These are phyloP conservation scores for Myzus persicae DNA, from an alignment of 1,140 invertebrate genomes.

Conservation along the genomic window DNA sequence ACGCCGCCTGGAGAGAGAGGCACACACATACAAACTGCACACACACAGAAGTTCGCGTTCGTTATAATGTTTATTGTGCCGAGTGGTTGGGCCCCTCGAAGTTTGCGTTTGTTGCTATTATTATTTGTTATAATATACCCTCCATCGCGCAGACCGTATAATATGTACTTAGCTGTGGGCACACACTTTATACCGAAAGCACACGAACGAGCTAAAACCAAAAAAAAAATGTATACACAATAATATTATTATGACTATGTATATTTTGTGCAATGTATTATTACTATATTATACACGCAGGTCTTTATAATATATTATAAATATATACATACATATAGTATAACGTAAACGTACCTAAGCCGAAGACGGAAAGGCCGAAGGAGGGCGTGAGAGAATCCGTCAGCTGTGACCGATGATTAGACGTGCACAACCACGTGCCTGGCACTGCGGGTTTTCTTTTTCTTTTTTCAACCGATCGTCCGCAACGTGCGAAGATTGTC, in stretches of 20 bases:
- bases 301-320: not conserved
- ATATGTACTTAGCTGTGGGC: not conserved
- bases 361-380: not conserved
- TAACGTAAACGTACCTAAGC: not conserved
- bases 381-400: slow-evolving; percentile 48
- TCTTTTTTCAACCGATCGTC: not conserved
- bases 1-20: not conserved
- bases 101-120: slow-evolving; percentile 18
- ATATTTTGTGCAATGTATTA: not conserved
- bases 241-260: no score
- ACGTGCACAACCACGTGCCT: slow-evolving; percentile 49
- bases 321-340: not conserved
- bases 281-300: not conserved
- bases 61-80: slow-evolving; percentile 15
- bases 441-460: slow-evolving; percentile 18
- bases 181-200: not conserved
- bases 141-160: not conserved
- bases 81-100: slow-evolving; percentile 37
- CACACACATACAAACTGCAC: no score
- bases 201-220: not conserved
- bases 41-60: not conserved
- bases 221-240: not conserved
- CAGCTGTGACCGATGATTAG: slow-evolving; percentile 49
- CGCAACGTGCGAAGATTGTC: slow-evolving; percentile 42
- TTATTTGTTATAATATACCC: not conserved